These are phyloP conservation scores for Gopherus flavomarginatus DNA, from an alignment of 2,113 vertebrate species.

Conservation along the genomic window DNA sequence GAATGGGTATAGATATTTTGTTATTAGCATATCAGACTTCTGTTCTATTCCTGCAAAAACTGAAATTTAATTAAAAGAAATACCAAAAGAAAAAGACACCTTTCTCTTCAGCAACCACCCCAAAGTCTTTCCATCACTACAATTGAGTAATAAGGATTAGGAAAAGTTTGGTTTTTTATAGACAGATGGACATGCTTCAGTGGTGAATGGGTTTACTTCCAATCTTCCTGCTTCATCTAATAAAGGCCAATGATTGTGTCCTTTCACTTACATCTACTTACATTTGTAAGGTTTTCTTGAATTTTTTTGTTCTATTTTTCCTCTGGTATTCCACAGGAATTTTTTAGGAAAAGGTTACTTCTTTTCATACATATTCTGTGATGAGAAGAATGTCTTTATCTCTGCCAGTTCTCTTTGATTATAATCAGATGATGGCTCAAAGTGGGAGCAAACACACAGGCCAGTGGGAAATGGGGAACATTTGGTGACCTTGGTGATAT, in stretches of 20 bases:
- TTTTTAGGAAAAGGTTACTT: not conserved
- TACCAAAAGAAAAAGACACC: not conserved
- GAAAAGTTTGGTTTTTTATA: not conserved
- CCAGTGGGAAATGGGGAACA: not conserved
- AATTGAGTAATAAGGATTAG: not conserved
- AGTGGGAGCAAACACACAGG: not conserved
- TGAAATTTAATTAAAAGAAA: not conserved
- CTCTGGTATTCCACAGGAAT: not conserved
- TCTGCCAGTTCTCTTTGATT: not conserved
- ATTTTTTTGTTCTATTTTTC: not conserved
- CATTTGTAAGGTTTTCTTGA: not conserved
- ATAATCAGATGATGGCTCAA: not conserved
- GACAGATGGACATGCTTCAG: not conserved
- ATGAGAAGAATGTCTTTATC: not conserved
- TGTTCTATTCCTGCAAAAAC: not conserved
- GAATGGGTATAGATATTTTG: not conserved
- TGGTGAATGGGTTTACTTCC: not conserved
- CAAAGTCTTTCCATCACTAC: fast-evolving
- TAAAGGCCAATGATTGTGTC: not conserved
- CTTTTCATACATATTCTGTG: not conserved
- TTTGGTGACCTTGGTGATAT: not conserved
- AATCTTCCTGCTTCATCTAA: not conserved
- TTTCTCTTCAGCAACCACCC: not conserved
- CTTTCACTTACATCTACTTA: not conserved
- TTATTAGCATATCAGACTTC: fast-evolving